Conservation (phyloP, 1,140 invertebrate species). For the Cyphomyrmex costatus region DNA sequence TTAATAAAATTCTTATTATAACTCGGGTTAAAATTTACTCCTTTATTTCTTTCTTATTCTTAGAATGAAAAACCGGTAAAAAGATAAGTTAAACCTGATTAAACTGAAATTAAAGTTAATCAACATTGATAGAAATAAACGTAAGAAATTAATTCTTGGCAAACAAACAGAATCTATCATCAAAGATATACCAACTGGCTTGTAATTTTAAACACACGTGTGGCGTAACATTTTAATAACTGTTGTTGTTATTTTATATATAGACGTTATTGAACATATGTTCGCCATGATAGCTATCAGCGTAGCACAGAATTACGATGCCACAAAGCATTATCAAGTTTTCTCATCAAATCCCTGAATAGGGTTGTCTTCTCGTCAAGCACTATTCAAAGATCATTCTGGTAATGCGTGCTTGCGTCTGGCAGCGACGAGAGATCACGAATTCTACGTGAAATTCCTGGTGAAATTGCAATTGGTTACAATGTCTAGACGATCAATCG, state of each 20-base stretch:
- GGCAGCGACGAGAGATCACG: neutral
- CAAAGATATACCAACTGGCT: neutral
- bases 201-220: neutral
- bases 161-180: neutral
- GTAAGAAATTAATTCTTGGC: neutral
- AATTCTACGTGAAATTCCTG: constrained; percentile 18
- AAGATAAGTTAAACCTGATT: no score
- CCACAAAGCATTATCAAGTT: constrained; percentile 8
- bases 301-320: neutral
- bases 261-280: neutral
- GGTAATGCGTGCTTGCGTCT: neutral
- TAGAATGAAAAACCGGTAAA: no score
- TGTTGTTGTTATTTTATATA: neutral
- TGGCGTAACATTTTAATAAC: neutral
- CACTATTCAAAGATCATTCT: neutral
- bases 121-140: no score
- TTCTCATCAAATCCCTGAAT: constrained; percentile 8
- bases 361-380: constrained; percentile 9
- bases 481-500: neutral
- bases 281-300: no score
- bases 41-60: no score
- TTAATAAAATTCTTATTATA: no score
- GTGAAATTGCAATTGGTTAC: constrained; percentile 8
- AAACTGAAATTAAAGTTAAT: no score
- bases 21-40: no score